phyloP scores from a whole-genome alignment of 2,888 invertebrate species.

The Danaus chrysippus region DNA sequence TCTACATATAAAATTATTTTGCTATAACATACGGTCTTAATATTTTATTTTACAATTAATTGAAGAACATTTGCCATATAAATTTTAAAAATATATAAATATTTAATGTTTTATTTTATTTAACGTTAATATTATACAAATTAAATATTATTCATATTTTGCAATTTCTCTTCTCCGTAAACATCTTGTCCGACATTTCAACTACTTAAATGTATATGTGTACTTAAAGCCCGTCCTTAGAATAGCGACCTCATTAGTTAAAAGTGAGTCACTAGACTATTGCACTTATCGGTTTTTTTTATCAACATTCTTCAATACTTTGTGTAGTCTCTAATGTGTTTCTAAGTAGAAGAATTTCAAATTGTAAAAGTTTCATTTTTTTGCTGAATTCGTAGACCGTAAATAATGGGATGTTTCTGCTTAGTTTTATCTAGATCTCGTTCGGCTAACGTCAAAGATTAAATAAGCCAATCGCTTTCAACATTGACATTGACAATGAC shows the following conservation, averaged over 20 bases:
- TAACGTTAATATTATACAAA: too few species aligned
- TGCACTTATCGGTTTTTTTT: conserved; percentile 23
- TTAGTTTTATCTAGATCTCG: conserved; percentile 18
- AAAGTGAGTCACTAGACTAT: conserved; percentile 44
- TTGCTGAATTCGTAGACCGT: conserved; percentile 16
- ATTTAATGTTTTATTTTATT: neutral
- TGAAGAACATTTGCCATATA: neutral
- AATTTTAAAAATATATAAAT: neutral
- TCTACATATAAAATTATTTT: conserved; percentile 69
- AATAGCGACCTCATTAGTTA: conserved; percentile 44
- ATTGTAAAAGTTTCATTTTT: conserved; percentile 4
- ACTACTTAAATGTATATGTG: conserved; percentile 8
- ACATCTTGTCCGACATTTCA: neutral
- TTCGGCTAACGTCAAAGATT: conserved; percentile 17
- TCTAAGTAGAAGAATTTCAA: conserved; percentile 2
- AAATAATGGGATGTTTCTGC: conserved; percentile 16
- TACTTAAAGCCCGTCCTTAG: conserved; percentile 35
- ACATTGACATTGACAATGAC: conserved; percentile 11
- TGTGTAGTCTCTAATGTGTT: conserved; percentile 4
- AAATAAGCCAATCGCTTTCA: conserved; percentile 14
- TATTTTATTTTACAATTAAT: neutral
- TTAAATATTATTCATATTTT: too few species aligned
- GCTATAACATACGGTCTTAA: conserved; percentile 34
- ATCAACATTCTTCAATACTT: conserved; percentile 18
- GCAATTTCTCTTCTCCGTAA: too few species aligned